Evolutionary conservation across 1,140 invertebrate species (phyloP), one percentile per base, ranked within the genome.

Genomic region (Conus betulinus): DNA sequence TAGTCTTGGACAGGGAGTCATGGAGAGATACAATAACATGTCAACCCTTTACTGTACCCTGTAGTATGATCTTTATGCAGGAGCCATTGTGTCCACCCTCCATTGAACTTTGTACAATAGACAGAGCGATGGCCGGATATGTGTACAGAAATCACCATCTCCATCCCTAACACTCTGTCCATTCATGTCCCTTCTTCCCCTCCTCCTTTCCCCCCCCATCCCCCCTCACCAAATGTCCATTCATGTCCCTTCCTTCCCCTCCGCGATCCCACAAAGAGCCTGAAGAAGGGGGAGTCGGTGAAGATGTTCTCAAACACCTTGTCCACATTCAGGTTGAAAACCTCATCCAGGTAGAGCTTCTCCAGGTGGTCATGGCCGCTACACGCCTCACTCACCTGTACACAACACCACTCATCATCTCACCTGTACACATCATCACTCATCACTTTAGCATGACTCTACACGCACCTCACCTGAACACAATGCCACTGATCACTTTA

Each of bases 241-340:
- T n/a, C n/a, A n/a, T n/a, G n/a, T n/a, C n/a, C n/a, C n/a, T n/a
- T n/a, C n/a, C n/a, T n/a, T n/a, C n/a, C n/a, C 95, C 97, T 97
- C 76, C 98, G 87, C 25, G 90, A 89, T 55, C 81, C 76, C 97
- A 97, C 93, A 98, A 94, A 97, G 93, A 98, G 97, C 88, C 97
- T 95, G 93, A 97, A 97, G 95, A 99, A 98, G 95, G 98, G 97
- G 8, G 98, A 98, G 96, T 97, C 98, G 53, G 98, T 98, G 96
- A 99, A 99, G 15, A 99, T 96, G 92, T 98, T 96, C n/a, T 98
- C 98, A 95, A 99, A 99, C 67, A 99, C 94, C 90, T 97, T 97
- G 95, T 99, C 98, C 89, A 99, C 97, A 53, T 97, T 97, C 87
- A 97, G 95, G 83, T 91, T 90, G 91, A 97, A 97, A 91, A 97